Evolutionary conservation across 2,888 invertebrate genomes (phyloP), one percentile per base, ranked within the genome.

Genomic region (Drosophila ustulata): DNA sequence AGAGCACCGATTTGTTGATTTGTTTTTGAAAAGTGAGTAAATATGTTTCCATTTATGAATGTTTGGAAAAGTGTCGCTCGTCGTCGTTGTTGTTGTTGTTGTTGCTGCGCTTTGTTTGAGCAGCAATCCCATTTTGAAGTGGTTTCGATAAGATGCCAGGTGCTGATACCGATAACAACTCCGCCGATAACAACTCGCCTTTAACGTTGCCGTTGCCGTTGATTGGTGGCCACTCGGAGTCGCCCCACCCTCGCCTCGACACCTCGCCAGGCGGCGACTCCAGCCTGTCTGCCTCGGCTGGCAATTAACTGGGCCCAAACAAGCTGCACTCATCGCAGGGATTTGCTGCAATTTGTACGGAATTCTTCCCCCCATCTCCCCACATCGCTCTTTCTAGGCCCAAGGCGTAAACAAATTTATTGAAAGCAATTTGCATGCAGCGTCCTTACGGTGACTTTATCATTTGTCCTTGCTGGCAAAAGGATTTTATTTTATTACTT

Each of bases 21-120:
- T 88, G 86, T 88, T 89, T 56, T 79, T 90, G 78, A 83, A 78
- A 90, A 88, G 89, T 89, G 82, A 89, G 89, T 88, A 90, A 90
- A 88, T 89, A 89, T 78, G 80, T 88, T 90, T 88, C 90, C 90
- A 89, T 89, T 90, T 89, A 79, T 89, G 77, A 80, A 78, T 89
- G 90, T 88, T 89, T 89, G 85, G 87, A 76, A 81, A 84, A 75
- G 45, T 75, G 75, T 68, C 58, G 68, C 28, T 51, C 18, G 56
- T 56, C 13, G 23, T 51, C 18, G 56, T 56, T 9, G 23, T 32
- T 53, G 30, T 23, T 55, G 43, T 25, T 67, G 68, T 67, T 65
- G 66, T 39, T 41, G 82, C 78, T 81, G 71, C 72, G 84, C 66
- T 87, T 82, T 88, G 86, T 89, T 89, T 89, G 86, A 76, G 78